Conservation (phyloP, 2,797 vertebrate species). For the Astyanax mexicanus region DNA sequence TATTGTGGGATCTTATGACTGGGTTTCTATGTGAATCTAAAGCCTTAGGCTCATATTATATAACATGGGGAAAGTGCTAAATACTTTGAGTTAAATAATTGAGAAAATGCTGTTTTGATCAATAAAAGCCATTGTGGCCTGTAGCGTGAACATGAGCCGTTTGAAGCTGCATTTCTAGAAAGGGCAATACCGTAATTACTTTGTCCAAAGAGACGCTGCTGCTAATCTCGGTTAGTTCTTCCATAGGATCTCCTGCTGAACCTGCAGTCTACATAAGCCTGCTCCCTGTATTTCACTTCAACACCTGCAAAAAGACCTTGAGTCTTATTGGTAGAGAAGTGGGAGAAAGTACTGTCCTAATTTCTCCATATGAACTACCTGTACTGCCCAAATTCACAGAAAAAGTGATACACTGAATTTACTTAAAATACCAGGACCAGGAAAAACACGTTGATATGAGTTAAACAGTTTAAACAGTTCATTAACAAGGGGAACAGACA, state of each 20-base stretch:
- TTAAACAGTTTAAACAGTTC: no score
- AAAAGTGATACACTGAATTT: no score
- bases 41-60: neutral
- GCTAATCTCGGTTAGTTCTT: neutral
- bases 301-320: neutral
- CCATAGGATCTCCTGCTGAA: neutral
- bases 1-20: conserved; percentile 11
- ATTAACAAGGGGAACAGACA: no score
- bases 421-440: no score
- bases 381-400: neutral
- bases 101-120: neutral
- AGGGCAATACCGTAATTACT: neutral
- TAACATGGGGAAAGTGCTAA: neutral
- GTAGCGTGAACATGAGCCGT: neutral
- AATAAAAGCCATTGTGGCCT: neutral
- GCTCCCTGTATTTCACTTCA: neutral
- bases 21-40: neutral
- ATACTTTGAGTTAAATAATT: neutral
- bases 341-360: neutral
- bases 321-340: neutral
- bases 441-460: no score
- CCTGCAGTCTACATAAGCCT: neutral
- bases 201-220: neutral
- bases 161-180: neutral
- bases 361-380: neutral